phyloP scores from a whole-genome alignment of 2,797 vertebrate genomes.

The Malurus leucopterus region DNA sequence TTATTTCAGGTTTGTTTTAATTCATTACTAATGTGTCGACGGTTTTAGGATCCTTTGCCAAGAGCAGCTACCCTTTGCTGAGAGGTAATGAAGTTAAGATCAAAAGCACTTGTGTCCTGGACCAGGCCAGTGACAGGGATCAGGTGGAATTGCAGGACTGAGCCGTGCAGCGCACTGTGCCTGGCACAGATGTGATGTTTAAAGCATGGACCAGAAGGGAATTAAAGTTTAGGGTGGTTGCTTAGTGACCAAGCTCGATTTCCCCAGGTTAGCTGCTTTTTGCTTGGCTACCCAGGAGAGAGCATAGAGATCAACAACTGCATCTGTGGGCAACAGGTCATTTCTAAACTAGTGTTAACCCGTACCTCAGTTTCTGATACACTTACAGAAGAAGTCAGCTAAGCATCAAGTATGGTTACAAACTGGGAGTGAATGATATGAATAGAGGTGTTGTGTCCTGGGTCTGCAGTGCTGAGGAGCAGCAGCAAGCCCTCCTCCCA shows the following conservation, averaged over 20 bases:
- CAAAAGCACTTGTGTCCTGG: not conserved
- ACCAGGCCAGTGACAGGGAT: not conserved
- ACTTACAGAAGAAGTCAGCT: not conserved
- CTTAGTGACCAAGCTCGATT: not conserved
- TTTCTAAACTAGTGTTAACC: not conserved
- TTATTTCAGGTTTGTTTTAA: slow-evolving; percentile 28
- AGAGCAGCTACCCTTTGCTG: not conserved
- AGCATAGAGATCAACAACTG: not conserved
- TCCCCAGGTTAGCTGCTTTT: not conserved
- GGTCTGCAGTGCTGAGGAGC: not conserved
- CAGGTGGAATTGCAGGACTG: not conserved
- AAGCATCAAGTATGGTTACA: not conserved
- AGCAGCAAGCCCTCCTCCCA: not conserved
- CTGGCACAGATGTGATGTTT: not conserved
- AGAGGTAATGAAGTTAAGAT: not conserved
- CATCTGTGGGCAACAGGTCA: not conserved
- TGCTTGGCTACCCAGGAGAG: not conserved
- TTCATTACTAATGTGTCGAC: not conserved
- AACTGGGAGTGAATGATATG: rapidly evolving
- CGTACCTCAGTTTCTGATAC: not conserved
- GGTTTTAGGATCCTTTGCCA: not conserved
- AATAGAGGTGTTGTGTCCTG: not conserved
- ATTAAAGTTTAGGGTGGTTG: not conserved
- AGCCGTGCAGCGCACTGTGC: not conserved
- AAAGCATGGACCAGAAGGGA: not conserved